A percentile compares a stretch with the other conserved stretches of the same genome.
Evolutionary conservation across 2,797 vertebrate species (phyloP).

Genomic region (Trematomus bernacchii): DNA sequence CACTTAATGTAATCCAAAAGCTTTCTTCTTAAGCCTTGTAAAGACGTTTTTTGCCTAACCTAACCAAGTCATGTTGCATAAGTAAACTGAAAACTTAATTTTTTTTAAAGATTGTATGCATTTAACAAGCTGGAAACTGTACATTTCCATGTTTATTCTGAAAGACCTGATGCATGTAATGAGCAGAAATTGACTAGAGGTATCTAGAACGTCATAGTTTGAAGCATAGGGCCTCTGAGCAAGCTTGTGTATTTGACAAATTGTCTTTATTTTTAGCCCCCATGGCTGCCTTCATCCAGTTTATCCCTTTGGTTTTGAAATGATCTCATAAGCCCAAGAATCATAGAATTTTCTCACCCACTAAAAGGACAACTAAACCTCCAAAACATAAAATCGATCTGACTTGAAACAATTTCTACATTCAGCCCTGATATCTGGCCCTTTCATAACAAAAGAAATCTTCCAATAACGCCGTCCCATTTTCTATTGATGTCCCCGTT

Average conservation of each 20-base stretch:
- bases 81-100: too few species aligned
- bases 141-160: too few species aligned
- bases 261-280: background rate
- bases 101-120: too few species aligned
- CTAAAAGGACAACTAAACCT: constrained; percentile 28
- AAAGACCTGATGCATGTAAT: too few species aligned
- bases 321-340: constrained; percentile 7
- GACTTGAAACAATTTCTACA: constrained; percentile 29
- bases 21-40: too few species aligned
- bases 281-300: background rate
- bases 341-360: constrained; percentile 12
- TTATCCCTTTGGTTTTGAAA: constrained; percentile 23
- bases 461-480: constrained; percentile 38
- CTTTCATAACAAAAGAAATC: constrained; percentile 12
- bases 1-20: too few species aligned
- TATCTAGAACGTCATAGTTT: background rate
- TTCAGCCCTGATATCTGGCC: constrained; percentile 9
- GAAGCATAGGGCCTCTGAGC: background rate
- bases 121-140: too few species aligned
- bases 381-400: constrained; percentile 35
- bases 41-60: too few species aligned
- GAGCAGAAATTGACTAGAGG: background rate
- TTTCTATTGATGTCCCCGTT: constrained; percentile 38
- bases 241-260: background rate
- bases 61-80: too few species aligned